Evolutionary conservation across 2,113 vertebrate species (phyloP).

Genomic region (Phyllopteryx taeniolatus): DNA sequence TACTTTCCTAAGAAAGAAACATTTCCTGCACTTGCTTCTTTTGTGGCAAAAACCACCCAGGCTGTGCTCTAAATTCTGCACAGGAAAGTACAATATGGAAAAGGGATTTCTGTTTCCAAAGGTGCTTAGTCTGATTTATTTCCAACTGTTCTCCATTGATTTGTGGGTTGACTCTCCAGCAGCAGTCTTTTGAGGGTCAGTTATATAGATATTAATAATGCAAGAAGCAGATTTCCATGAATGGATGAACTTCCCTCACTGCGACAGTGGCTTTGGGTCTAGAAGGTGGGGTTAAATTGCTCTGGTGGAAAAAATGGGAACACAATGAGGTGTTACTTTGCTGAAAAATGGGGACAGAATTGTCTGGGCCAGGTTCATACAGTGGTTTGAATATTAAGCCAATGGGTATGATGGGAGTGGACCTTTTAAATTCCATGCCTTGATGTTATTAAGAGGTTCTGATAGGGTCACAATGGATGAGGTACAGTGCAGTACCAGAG

Average conservation of each 20-base stretch:
- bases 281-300: conserved; percentile 30
- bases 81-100: conserved; percentile 6
- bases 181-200: conserved; percentile 19
- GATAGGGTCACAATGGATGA: conserved; percentile 17
- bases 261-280: conserved; percentile 16
- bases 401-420: conserved; percentile 41
- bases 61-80: not conserved
- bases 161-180: conserved; percentile 22
- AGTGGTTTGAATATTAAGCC: conserved; percentile 55
- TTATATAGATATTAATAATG: conserved; percentile 37
- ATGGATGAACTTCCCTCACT: conserved; percentile 29
- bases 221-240: conserved; percentile 24
- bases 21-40: not conserved
- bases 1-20: not conserved
- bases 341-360: conserved; percentile 44
- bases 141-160: conserved; percentile 35
- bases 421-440: conserved; percentile 48
- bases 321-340: conserved; percentile 48
- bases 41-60: not conserved
- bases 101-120: conserved; percentile 3
- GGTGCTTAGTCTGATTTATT: conserved; percentile 12
- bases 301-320: conserved; percentile 41
- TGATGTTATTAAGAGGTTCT: conserved; percentile 48
- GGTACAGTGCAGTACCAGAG: conserved; percentile 24
- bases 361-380: conserved; percentile 45